A percentile compares a stretch with the other conserved stretches of the same genome.
Evolutionary conservation across 2,113 vertebrate species (phyloP).

Genomic region (Saccopteryx bilineata): DNA sequence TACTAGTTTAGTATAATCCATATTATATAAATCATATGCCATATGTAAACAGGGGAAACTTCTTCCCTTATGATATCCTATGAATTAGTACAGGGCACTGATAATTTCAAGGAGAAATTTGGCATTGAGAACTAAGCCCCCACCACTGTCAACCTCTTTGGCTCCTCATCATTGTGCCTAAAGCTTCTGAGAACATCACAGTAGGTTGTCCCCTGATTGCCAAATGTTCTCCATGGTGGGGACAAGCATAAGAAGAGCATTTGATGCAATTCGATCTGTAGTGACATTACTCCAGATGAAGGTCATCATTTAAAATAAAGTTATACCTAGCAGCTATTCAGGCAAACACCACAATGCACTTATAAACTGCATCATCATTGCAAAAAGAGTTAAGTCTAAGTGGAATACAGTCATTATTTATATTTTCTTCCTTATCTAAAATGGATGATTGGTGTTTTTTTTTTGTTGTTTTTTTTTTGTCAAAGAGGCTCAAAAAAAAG

Average conservation of each 20-base stretch:
- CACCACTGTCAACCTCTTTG: neutral
- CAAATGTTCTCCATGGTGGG: slow-evolving; percentile 55
- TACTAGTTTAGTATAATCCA: slow-evolving; percentile 48
- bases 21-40: slow-evolving; percentile 66
- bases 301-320: slow-evolving; percentile 80
- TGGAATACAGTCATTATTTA: slow-evolving; percentile 56
- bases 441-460: slow-evolving; percentile 76
- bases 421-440: slow-evolving; percentile 68
- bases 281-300: slow-evolving; percentile 72
- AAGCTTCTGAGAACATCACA: slow-evolving; percentile 70
- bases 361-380: slow-evolving; percentile 66
- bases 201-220: neutral
- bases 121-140: slow-evolving; percentile 27
- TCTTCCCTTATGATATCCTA: neutral
- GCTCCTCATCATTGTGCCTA: slow-evolving; percentile 24
- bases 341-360: slow-evolving; percentile 48
- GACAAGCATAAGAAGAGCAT: slow-evolving; percentile 28
- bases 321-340: slow-evolving; percentile 71
- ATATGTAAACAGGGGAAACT: slow-evolving; percentile 65
- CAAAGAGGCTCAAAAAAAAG: slow-evolving; percentile 84
- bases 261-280: slow-evolving; percentile 55
- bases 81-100: slow-evolving; percentile 5
- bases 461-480: slow-evolving; percentile 84
- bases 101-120: slow-evolving; percentile 57
- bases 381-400: slow-evolving; percentile 71